phyloP scores from a whole-genome alignment of 2,797 vertebrate genomes.

The Orientallactaga sibirica region DNA sequence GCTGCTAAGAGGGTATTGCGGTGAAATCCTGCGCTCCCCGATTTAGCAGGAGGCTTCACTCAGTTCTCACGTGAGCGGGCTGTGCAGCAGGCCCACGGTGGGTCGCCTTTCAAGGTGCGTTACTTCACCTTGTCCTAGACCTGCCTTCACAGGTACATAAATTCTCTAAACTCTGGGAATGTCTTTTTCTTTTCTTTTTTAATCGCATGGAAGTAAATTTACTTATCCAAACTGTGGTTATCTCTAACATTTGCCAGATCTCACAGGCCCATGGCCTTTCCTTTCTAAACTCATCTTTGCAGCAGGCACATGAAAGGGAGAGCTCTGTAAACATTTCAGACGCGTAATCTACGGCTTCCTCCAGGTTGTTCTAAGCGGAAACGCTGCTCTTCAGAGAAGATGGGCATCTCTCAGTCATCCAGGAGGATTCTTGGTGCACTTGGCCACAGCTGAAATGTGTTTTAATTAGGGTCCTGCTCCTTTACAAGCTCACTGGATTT shows the following conservation, averaged over 20 bases:
- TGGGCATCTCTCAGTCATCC: slow-evolving; percentile 76
- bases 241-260: slow-evolving; percentile 81
- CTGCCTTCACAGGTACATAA: slow-evolving; percentile 9
- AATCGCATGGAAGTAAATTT: slow-evolving; percentile 70
- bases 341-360: slow-evolving; percentile 78
- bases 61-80: neutral
- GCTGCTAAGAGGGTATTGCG: slow-evolving; percentile 60
- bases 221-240: slow-evolving; percentile 68
- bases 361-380: slow-evolving; percentile 69
- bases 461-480: slow-evolving; percentile 74
- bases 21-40: slow-evolving; percentile 31
- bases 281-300: slow-evolving; percentile 75
- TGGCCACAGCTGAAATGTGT: slow-evolving; percentile 80
- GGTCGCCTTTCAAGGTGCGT: neutral
- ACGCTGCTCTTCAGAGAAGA: slow-evolving; percentile 55
- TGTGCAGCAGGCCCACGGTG: neutral
- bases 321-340: slow-evolving; percentile 81
- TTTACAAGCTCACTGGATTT: slow-evolving; percentile 68
- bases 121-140: too few species aligned
- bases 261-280: slow-evolving; percentile 73
- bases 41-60: slow-evolving; percentile 68
- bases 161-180: neutral
- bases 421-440: slow-evolving; percentile 71
- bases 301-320: slow-evolving; percentile 80
- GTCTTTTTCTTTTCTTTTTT: neutral